Evolutionary conservation across 2,113 vertebrate genomes (phyloP).

Genomic region (Hyla sarda): DNA sequence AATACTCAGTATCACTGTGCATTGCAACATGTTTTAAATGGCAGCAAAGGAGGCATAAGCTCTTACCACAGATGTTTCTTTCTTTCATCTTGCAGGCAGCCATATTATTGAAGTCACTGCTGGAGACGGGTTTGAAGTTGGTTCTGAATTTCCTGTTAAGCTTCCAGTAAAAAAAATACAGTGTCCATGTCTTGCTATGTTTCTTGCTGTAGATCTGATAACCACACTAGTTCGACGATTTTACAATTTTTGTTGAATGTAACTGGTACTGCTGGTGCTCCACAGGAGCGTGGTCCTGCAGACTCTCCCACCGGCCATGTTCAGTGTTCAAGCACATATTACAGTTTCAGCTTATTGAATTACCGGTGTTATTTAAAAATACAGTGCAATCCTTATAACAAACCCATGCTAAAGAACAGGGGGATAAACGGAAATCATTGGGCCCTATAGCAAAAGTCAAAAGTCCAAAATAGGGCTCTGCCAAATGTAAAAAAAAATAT

Average conservation of each 20-base stretch:
- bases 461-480: no score
- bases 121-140: neutral
- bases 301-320: no score
- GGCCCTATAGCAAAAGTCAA: no score
- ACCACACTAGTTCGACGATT: neutral
- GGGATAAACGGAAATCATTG: no score
- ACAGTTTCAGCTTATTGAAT: neutral
- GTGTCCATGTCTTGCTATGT: neutral
- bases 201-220: neutral
- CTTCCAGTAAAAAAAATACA: neutral
- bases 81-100: neutral
- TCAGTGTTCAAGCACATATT: no score
- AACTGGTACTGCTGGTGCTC: neutral
- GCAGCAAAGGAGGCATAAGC: neutral
- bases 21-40: constrained; percentile 8
- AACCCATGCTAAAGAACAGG: no score
- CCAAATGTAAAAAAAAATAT: no score
- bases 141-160: neutral
- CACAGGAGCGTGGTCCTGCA: neutral
- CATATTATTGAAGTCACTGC: neutral
- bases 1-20: constrained; percentile 40
- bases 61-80: neutral
- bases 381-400: no score
- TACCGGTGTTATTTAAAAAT: neutral
- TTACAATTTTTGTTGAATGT: neutral